A percentile compares a stretch with the other conserved stretches of the same genome.
Conservation (phyloP, 2,888 invertebrate genomes). For the Eristalinus sepulchralis region DNA sequence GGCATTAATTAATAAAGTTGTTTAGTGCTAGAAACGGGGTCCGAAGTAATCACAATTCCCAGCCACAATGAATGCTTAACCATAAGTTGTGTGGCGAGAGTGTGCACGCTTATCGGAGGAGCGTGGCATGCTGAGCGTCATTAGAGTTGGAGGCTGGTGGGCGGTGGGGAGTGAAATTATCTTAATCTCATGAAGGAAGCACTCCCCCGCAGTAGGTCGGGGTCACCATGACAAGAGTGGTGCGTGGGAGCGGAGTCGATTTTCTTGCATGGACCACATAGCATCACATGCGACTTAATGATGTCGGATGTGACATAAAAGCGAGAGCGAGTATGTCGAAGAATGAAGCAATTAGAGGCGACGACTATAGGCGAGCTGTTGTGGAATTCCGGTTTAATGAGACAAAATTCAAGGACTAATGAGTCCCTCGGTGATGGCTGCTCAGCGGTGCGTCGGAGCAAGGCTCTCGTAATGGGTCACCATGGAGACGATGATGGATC, state of each 20-base stretch:
- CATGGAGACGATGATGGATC: too few species aligned
- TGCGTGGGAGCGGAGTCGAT: background rate
- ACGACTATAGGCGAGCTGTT: background rate
- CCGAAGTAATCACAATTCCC: slow-evolving; percentile 30
- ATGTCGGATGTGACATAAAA: background rate
- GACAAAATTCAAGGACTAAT: background rate
- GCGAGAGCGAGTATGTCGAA: background rate
- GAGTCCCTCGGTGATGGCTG: background rate
- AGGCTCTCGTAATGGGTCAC: too few species aligned
- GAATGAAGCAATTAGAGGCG: background rate
- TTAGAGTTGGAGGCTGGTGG: slow-evolving; percentile 1
- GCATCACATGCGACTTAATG: background rate
- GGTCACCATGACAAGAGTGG: background rate
- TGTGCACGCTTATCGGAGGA: slow-evolving; percentile 5
- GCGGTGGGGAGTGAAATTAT: slow-evolving; percentile 25
- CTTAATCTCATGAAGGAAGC: slow-evolving; percentile 35
- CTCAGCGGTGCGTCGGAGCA: too few species aligned
- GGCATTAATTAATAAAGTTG: slow-evolving; percentile 64
- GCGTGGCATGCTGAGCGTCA: background rate
- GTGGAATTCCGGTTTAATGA: background rate
- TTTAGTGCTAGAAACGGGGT: slow-evolving; percentile 39
- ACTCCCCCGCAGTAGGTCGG: background rate
- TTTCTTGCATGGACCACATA: background rate
- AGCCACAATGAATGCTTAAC: slow-evolving; percentile 44
- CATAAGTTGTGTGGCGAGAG: slow-evolving; percentile 27